Base-by-base conservation (phyloP, 2,888 invertebrate species). In the Argyresthia albistria region DNA sequence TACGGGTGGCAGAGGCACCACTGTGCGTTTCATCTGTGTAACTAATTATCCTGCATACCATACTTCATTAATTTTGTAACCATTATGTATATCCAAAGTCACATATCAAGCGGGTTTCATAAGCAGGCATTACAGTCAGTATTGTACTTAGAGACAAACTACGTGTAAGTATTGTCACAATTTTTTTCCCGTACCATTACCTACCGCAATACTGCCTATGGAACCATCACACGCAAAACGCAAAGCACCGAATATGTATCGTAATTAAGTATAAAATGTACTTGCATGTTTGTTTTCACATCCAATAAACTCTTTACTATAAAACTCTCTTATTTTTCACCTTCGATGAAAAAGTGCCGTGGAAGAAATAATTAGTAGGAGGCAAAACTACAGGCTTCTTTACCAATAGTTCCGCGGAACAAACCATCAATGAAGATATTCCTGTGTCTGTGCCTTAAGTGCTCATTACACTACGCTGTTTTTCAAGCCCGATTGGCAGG, bases 271-370 rank as follows among this genome's bases (percentile, higher is more conserved):
- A 60, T 63, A 63, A 79, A 79, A 80, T 82, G 81, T 86, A 84
- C 69, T 78, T 80, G 83, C 83, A 82, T 84, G 80, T 76, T 81
- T 82, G 78, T 81, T 81, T 82, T 80, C 67, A 73, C 62, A 62
- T 71, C 80, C 67, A 81, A 73, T 83, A 83, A 84, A 81, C 62
- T 70, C 66, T 47, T 70, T 75, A 63, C 68, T 60, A 67, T 66
- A 65, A 63, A 51, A 56, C 39, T 48, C 12, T 51, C 52, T 53
- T 55, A 55, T 49, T 58, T 58, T 52, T 10, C 7, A 10, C 35
- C n/a, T 16, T 10, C n/a, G n/a, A n/a, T n/a, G n/a, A n/a, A n/a
- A n/a, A n/a, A n/a, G n/a, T n/a, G n/a, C n/a, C n/a, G n/a, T n/a
- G n/a, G n/a, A n/a, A n/a, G n/a, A n/a, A n/a, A n/a, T n/a, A n/a